Evolutionary conservation across 2,888 invertebrate species (phyloP), one percentile per base, ranked within the genome.

Genomic region (Apamea epomidion): DNA sequence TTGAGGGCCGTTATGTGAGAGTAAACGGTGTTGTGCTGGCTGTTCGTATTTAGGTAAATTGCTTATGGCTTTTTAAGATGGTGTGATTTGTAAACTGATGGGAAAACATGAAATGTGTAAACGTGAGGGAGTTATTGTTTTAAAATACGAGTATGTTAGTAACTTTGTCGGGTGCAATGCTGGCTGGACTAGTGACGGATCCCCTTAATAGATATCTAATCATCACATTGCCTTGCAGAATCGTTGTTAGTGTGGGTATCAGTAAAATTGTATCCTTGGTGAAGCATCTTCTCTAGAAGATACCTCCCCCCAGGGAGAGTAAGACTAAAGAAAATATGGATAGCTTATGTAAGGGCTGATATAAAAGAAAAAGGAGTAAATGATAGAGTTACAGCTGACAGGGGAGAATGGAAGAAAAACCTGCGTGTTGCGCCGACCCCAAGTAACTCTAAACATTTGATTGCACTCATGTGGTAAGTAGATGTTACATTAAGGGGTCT

Each of bases 1-100:
- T 80, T 74, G 54, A 84, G 76, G 65, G 60, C 60, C 69, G 60
- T 77, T 74, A 74, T 81, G 81, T 2, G 62, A 60, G 48, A 71
- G 25, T 76, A 68, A 74, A 67, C 64, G 70, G 12, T 82, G 42
- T 77, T 60, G 60, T 74, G 65, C 64, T 64, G n/a, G 16, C 60
- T 64, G 65, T 85, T 83, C 32, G 76, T 76, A 71, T 42, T 81
- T 76, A 76, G 10, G 45, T 67, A 67, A 74, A 81, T 74, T 77
- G 71, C 78, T 85, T 85, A 76, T 74, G 29, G 65, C 54, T 37
- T 78, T 84, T 65, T 70, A 81, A 81, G 48, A 48, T 74, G 29
- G 45, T 51, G 37, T 65, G 37, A 71, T 74, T 83, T 60, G 68
- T n/a, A 62, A 77, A n/a, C 21, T 42, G n/a, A 58, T 78, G 58